Conservation (phyloP, 2,797 vertebrate species). For the Crocidura indochinensis region DNA sequence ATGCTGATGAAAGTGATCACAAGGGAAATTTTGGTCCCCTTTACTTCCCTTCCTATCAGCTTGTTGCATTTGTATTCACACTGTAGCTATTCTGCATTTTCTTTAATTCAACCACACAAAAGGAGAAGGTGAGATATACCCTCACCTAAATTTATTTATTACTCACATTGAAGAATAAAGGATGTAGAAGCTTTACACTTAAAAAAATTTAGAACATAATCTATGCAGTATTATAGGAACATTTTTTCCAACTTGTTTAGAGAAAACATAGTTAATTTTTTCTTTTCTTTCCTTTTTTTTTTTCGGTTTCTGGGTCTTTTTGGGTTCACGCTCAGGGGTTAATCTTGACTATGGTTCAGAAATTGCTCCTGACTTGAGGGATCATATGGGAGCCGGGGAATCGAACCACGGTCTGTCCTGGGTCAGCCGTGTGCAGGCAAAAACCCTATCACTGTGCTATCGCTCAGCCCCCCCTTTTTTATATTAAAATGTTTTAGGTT, state of each 20-base stretch:
- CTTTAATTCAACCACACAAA: neutral
- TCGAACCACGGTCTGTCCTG: too few species aligned
- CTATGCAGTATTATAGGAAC: neutral
- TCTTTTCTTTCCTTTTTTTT: too few species aligned
- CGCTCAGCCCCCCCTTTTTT: too few species aligned
- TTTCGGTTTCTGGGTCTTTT: too few species aligned
- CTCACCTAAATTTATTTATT: too few species aligned
- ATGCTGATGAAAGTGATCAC: neutral
- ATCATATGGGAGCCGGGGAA: too few species aligned
- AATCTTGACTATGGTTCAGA: too few species aligned
- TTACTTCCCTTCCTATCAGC: neutral
- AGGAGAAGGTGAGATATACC: neutral
- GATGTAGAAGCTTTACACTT: neutral
- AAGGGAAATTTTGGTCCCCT: neutral
- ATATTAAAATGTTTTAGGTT: constrained; percentile 13
- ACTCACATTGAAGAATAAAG: neutral
- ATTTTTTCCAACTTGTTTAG: constrained; percentile 28
- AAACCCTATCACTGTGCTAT: too few species aligned
- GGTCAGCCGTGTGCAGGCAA: too few species aligned
- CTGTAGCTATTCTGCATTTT: neutral
- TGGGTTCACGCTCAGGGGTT: too few species aligned
- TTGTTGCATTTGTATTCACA: neutral
- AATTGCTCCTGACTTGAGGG: too few species aligned
- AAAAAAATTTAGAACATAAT: neutral
- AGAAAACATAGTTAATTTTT: neutral